A percentile compares a stretch with the other conserved stretches of the same genome.
These are phyloP conservation scores for Elachura formosa DNA, from an alignment of 2,113 vertebrate genomes.

Conservation along the genomic window DNA sequence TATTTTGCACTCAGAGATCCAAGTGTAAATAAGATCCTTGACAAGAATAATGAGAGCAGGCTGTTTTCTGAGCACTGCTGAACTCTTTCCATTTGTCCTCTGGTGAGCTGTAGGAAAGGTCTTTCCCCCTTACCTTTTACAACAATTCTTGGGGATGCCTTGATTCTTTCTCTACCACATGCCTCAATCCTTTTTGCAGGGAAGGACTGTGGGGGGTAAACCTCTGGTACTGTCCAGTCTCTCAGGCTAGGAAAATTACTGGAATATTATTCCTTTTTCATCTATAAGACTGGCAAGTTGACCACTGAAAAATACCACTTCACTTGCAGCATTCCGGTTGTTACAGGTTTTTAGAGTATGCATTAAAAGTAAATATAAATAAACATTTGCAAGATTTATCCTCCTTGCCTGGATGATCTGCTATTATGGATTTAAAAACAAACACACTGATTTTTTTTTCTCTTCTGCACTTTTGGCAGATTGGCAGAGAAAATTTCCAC, in stretches of 20 bases:
- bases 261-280: neutral
- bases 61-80: neutral
- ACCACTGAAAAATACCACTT: neutral
- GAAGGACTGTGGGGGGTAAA: neutral
- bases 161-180: neutral
- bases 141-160: neutral
- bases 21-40: neutral
- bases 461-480: conserved; percentile 61
- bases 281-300: neutral
- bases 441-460: neutral
- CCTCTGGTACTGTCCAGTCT: accelerated
- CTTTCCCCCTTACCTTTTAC: neutral
- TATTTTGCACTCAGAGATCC: neutral
- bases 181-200: neutral
- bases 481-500: conserved; percentile 83
- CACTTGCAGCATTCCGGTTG: neutral
- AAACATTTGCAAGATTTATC: neutral
- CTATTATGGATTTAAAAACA: neutral
- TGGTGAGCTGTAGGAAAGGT: neutral
- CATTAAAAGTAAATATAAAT: neutral
- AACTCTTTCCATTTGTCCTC: neutral
- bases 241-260: neutral
- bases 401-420: neutral
- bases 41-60: neutral
- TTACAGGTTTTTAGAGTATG: neutral